Evolutionary conservation across 1,140 invertebrate genomes (phyloP).

Genomic region (Tribolium castaneum): DNA sequence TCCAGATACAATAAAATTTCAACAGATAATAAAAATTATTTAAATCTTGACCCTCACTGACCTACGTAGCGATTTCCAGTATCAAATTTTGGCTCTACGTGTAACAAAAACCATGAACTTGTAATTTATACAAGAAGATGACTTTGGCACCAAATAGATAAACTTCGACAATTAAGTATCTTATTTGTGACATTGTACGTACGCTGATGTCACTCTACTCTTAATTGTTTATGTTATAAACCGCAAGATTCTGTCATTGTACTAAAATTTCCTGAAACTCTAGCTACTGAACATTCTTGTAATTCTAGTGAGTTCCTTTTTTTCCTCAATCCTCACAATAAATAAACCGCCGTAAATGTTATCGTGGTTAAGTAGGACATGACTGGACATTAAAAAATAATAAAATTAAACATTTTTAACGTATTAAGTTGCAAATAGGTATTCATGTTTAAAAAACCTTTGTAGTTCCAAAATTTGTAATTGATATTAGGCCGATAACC

Average conservation of each 20-base stretch:
- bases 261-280: not conserved
- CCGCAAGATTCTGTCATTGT: not conserved
- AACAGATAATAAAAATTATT: slow-evolving; percentile 26
- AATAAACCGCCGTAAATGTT: not conserved
- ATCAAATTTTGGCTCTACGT: slow-evolving; percentile 13
- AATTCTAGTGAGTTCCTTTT: not conserved
- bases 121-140: not conserved
- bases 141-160: slow-evolving; percentile 2
- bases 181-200: too few relatives aligned
- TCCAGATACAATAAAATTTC: too few relatives aligned
- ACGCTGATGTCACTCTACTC: not conserved
- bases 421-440: not conserved
- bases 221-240: not conserved
- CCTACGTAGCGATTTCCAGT: not conserved
- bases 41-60: slow-evolving; percentile 18
- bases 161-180: not conserved
- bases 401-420: not conserved
- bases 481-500: slow-evolving; percentile 1
- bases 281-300: not conserved
- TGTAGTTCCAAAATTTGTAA: not conserved
- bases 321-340: not conserved
- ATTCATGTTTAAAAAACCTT: not conserved
- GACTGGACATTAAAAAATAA: slow-evolving; percentile 9
- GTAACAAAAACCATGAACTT: slow-evolving; percentile 1
- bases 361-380: not conserved